phyloP scores from a whole-genome alignment of 2,797 vertebrate genomes.

The Rhinoraja longicauda region DNA sequence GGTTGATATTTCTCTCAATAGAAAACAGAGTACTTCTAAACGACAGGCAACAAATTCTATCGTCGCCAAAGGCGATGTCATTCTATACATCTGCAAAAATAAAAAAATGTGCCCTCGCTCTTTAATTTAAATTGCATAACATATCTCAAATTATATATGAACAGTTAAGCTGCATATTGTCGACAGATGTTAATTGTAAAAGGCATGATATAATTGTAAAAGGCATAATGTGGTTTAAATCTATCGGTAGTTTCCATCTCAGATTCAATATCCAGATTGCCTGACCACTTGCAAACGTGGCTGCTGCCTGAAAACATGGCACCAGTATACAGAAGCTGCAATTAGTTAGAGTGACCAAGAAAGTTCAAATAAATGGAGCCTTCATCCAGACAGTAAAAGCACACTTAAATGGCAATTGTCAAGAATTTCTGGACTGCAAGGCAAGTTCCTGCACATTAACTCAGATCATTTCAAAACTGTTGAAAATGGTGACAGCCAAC shows the following conservation, averaged over 20 bases:
- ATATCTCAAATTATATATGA: background rate
- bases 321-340: background rate
- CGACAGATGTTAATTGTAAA: background rate
- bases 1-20: background rate
- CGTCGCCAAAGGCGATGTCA: background rate
- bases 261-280: background rate
- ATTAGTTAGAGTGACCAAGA: background rate
- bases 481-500: background rate
- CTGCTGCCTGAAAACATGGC: background rate
- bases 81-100: background rate
- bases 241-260: background rate
- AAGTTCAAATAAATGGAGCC: background rate
- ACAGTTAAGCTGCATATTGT: background rate
- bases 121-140: constrained; percentile 7
- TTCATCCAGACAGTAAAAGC: background rate
- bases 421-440: background rate
- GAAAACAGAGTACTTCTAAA: background rate
- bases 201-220: background rate
- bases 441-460: background rate
- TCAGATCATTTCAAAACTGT: background rate
- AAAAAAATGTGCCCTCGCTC: background rate
- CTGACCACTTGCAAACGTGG: background rate
- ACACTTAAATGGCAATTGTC: background rate
- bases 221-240: background rate
- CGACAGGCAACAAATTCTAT: background rate